A percentile compares a stretch with the other conserved stretches of the same genome.
Conservation (phyloP, 1,140 invertebrate species). For the Aphelenchoides fujianensis region DNA sequence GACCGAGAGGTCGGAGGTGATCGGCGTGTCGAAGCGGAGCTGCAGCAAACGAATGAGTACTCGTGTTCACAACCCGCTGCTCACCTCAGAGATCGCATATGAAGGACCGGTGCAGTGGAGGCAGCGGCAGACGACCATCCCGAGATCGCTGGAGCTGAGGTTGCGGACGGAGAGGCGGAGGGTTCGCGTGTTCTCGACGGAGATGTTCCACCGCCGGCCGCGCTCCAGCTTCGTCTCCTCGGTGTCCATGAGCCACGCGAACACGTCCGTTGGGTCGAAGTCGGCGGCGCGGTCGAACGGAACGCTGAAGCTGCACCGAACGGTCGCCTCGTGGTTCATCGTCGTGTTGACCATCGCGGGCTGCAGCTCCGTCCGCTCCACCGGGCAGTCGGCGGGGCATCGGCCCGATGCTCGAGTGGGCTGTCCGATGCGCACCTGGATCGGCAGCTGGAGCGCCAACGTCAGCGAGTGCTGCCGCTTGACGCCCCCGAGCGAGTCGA, state of each 20-base stretch:
- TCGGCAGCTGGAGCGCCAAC: background rate
- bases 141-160: background rate
- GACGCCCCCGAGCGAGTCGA: background rate
- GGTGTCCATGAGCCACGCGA: background rate
- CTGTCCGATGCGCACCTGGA: background rate
- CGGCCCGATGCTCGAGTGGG: no score
- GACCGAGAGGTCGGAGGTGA: background rate
- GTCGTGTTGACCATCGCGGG: constrained; percentile 9
- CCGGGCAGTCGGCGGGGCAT: background rate
- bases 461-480: background rate
- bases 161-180: background rate
- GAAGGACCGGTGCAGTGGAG: background rate
- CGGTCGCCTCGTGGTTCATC: background rate
- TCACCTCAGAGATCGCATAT: background rate
- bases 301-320: background rate
- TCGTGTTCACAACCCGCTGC: background rate
- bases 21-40: constrained; percentile 21
- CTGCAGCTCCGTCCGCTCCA: background rate
- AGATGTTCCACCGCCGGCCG: background rate
- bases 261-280: background rate
- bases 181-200: background rate
- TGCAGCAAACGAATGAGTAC: constrained; percentile 20
- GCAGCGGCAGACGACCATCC: constrained; percentile 12
- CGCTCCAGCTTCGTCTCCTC: constrained; percentile 6
- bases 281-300: background rate